Evolutionary conservation across 2,888 invertebrate genomes (phyloP).

Genomic region (Periphyllus acericola): DNA sequence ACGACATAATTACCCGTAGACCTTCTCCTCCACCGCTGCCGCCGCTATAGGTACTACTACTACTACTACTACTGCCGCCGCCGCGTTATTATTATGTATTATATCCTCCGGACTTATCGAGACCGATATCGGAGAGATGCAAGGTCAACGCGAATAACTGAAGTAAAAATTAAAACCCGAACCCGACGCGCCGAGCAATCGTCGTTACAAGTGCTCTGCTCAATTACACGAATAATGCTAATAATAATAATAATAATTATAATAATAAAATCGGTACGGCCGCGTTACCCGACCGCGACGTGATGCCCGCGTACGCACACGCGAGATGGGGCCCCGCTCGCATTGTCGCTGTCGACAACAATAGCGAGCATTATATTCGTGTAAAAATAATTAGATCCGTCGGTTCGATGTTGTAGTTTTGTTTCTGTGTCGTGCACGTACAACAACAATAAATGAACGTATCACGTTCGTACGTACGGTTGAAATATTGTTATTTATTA

Average conservation of each 20-base stretch:
- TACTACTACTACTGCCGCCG: background rate
- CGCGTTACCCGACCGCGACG: background rate
- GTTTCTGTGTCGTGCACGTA: no score
- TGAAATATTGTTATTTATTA: no score
- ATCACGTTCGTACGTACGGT: no score
- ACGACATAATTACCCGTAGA: slow-evolving; percentile 58
- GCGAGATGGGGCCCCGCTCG: background rate
- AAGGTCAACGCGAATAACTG: slow-evolving; percentile 21
- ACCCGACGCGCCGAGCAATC: background rate
- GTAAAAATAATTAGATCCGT: background rate
- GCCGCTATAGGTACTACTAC: background rate
- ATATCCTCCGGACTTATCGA: background rate
- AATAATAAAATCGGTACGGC: background rate
- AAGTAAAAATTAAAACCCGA: background rate
- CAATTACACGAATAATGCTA: background rate
- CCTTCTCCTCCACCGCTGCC: slow-evolving; percentile 25
- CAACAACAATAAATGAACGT: no score
- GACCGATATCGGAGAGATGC: slow-evolving; percentile 22
- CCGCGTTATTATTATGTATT: background rate
- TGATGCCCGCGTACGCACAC: background rate
- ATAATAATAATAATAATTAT: background rate
- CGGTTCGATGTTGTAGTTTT: background rate
- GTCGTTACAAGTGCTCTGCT: background rate
- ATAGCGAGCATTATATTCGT: background rate
- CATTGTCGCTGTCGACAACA: background rate